A percentile compares a stretch with the other conserved stretches of the same genome.
phyloP scores from a whole-genome alignment of 2,113 vertebrate genomes.

The Strix aluco region DNA sequence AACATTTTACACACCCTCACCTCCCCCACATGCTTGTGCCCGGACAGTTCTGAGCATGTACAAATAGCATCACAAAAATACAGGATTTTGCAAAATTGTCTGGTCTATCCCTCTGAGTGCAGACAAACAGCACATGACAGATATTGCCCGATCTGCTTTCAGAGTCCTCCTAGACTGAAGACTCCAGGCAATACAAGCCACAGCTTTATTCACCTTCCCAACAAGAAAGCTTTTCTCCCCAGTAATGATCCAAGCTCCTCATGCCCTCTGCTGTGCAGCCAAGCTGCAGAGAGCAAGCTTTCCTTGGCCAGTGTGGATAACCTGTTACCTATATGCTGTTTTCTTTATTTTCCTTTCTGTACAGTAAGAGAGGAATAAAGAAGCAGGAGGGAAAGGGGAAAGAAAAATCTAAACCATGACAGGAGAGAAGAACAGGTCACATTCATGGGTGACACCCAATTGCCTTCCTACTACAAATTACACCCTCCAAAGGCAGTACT shows the following conservation, averaged over 20 bases:
- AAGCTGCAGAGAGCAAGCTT: not conserved
- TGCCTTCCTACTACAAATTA: not conserved
- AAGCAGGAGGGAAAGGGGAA: not conserved
- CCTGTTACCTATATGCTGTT: too few relatives aligned
- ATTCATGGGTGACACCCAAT: not conserved
- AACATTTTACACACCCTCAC: not conserved
- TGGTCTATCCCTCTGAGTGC: not conserved
- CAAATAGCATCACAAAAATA: not conserved
- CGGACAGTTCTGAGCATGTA: not conserved
- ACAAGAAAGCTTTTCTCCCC: not conserved
- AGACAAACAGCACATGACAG: not conserved
- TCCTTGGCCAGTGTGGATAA: not conserved
- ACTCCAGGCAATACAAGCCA: not conserved
- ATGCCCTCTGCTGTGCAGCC: not conserved
- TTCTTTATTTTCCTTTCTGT: not conserved
- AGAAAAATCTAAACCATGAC: not conserved
- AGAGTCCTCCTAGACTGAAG: not conserved
- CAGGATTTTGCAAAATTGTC: not conserved
- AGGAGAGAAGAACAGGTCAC: not conserved
- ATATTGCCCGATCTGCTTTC: not conserved
- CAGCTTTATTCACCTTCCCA: not conserved
- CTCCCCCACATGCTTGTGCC: fast-evolving
- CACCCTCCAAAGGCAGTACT: not conserved
- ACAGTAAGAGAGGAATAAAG: not conserved
- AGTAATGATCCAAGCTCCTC: not conserved